Percentiles rank a stretch among this genome's conserved stretches.
phyloP scores from a whole-genome alignment of 2,888 invertebrate genomes.

The Phalera bucephala region DNA sequence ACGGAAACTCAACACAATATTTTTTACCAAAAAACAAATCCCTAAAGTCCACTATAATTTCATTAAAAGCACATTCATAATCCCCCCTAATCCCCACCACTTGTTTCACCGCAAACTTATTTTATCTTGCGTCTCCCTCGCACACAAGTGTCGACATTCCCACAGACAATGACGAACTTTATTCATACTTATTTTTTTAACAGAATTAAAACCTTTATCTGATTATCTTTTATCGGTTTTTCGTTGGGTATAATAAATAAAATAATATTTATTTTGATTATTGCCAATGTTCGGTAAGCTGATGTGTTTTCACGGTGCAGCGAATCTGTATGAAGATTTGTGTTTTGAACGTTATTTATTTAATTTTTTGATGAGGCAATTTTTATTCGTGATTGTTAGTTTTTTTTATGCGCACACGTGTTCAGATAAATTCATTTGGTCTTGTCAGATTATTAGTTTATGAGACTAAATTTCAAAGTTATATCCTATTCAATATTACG shows the following conservation, averaged over 20 bases:
- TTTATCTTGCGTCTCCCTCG: constrained; percentile 19
- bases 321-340: constrained; percentile 49
- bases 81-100: constrained; percentile 18
- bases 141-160: constrained; percentile 65
- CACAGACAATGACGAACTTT: constrained; percentile 50
- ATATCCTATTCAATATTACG: no score
- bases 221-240: constrained; percentile 71
- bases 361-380: constrained; percentile 19
- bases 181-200: constrained; percentile 49
- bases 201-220: constrained; percentile 76
- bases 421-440: neutral
- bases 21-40: constrained; percentile 2
- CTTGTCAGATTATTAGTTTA: no score
- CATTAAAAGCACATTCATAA: constrained; percentile 23
- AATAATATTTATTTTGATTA: constrained; percentile 58
- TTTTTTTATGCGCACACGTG: neutral
- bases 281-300: constrained; percentile 53
- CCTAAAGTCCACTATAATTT: constrained; percentile 10
- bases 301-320: constrained; percentile 66
- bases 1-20: no score
- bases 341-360: constrained; percentile 23
- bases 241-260: constrained; percentile 30
- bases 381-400: constrained; percentile 8
- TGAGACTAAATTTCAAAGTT: no score
- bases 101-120: constrained; percentile 34